These are phyloP conservation scores for Loriculus beryllinus DNA, from an alignment of 2,797 vertebrate genomes.

Conservation along the genomic window DNA sequence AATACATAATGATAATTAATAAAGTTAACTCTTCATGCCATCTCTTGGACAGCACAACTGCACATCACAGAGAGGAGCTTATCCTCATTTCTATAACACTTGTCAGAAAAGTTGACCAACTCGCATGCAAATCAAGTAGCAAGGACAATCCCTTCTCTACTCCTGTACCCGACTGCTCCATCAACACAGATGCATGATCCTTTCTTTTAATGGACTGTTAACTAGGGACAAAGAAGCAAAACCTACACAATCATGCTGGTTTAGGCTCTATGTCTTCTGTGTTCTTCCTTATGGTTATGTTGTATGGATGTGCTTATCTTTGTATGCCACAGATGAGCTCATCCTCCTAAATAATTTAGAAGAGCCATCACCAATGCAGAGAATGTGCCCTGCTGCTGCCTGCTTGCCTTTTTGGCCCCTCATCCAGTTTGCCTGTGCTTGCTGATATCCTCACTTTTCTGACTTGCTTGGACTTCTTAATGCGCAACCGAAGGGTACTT, in stretches of 20 bases:
- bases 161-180: not conserved
- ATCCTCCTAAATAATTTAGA: not conserved
- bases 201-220: not conserved
- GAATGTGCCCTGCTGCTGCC: not conserved
- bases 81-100: not conserved
- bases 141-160: not conserved
- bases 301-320: not conserved
- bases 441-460: not conserved
- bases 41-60: not conserved
- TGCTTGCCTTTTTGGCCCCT: not conserved
- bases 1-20: not conserved
- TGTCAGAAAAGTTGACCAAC: not conserved
- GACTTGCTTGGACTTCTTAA: not conserved
- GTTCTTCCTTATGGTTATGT: not conserved
- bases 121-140: accelerated
- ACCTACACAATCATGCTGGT: not conserved
- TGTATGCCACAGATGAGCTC: not conserved
- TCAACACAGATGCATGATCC: not conserved
- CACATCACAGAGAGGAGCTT: not conserved
- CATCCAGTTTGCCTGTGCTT: not conserved
- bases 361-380: not conserved
- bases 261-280: not conserved
- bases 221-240: not conserved
- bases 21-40: not conserved
- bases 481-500: not conserved